These are phyloP conservation scores for Lypha dubia DNA, from an alignment of 2,888 invertebrate species.

Conservation along the genomic window DNA sequence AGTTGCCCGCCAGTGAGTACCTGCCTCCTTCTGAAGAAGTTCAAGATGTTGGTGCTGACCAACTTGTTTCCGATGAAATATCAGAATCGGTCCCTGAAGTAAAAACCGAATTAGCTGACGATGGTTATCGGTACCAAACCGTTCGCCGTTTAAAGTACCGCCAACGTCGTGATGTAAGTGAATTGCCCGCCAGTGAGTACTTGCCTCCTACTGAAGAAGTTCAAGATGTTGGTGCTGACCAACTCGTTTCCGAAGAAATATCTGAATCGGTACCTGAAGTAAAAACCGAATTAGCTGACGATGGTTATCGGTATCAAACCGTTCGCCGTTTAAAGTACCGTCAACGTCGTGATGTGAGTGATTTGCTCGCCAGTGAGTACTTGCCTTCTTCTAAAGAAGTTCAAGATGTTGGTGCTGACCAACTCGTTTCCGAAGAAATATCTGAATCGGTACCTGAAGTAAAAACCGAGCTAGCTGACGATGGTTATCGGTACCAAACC, in stretches of 20 bases:
- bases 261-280: constrained; percentile 57
- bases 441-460: constrained; percentile 47
- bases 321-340: constrained; percentile 57
- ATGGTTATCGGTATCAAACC: constrained; percentile 61
- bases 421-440: not conserved
- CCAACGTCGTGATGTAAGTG: constrained; percentile 7
- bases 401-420: no score
- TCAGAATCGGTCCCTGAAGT: no score
- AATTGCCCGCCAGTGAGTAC: constrained; percentile 74
- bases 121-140: no score
- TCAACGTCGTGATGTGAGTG: constrained; percentile 76
- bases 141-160: no score
- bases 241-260: no score
- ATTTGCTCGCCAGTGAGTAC: constrained; percentile 68
- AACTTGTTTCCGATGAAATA: no score
- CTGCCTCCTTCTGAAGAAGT: constrained; percentile 73
- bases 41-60: no score
- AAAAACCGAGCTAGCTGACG: constrained; percentile 73
- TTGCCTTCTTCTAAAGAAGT: constrained; percentile 62
- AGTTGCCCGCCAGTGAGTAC: constrained; percentile 75
- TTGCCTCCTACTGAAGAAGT: constrained; percentile 67
- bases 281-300: constrained; percentile 35
- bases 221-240: no score
- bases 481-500: constrained; percentile 79
- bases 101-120: no score